These are phyloP conservation scores for Micrasema longulum DNA, from an alignment of 1,140 invertebrate species.

Conservation along the genomic window DNA sequence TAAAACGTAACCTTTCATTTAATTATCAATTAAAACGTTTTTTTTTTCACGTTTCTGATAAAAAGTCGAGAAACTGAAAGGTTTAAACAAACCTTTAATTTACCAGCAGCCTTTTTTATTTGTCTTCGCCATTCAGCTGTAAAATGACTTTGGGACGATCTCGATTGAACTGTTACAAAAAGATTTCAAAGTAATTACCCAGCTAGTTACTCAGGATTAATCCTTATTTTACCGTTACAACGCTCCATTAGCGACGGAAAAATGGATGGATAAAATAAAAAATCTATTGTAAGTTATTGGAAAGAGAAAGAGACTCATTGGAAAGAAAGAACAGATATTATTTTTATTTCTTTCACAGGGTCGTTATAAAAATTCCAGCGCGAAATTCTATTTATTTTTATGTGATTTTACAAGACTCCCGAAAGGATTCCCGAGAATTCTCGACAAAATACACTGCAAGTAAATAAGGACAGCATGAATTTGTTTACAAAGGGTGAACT, in stretches of 20 bases:
- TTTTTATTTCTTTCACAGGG: too few relatives aligned
- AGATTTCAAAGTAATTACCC: conserved; percentile 42
- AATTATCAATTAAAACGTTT: too few relatives aligned
- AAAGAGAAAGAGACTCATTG: too few relatives aligned
- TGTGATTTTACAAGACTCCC: too few relatives aligned
- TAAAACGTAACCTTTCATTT: too few relatives aligned
- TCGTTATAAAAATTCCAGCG: too few relatives aligned
- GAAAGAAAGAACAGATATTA: too few relatives aligned
- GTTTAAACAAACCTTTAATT: conserved; percentile 1
- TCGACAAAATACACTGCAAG: not conserved
- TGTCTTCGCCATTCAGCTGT: not conserved
- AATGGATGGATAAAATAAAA: conserved; percentile 1
- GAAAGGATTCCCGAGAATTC: not conserved
- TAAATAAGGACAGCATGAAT: conserved; percentile 8
- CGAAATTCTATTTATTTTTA: too few relatives aligned
- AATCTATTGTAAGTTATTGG: too few relatives aligned
- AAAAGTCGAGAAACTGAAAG: not conserved
- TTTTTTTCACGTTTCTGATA: not conserved
- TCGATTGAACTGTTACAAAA: conserved; percentile 22
- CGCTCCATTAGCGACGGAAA: conserved; percentile 21
- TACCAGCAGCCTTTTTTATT: not conserved
- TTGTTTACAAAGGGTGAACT: conserved; percentile 5
- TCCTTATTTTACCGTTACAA: conserved; percentile 29
- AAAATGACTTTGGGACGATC: conserved; percentile 10
- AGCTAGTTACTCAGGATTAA: conserved; percentile 28